Evolutionary conservation across 2,797 vertebrate species (phyloP).

Genomic region (Gymnopithys bicolor): DNA sequence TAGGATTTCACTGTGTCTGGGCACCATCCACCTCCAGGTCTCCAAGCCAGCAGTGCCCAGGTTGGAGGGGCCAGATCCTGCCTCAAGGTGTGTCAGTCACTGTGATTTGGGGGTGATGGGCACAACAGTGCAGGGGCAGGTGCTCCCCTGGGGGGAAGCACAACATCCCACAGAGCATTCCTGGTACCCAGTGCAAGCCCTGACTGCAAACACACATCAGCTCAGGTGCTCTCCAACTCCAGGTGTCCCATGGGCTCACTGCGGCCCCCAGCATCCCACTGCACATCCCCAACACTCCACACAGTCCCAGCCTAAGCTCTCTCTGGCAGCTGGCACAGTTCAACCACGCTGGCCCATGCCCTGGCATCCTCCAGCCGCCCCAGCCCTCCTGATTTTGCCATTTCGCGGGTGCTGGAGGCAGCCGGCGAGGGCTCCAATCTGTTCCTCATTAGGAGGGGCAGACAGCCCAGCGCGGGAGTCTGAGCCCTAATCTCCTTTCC

Average conservation of each 20-base stretch:
- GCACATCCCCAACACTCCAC: neutral
- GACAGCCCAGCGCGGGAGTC: constrained; percentile 65
- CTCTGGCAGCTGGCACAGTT: neutral
- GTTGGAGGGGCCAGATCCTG: neutral
- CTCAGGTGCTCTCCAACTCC: fast-evolving
- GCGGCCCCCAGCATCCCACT: neutral
- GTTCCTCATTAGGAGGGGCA: constrained; percentile 73
- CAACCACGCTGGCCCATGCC: fast-evolving
- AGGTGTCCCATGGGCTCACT: fast-evolving
- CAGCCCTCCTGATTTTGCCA: constrained; percentile 19
- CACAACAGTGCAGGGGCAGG: neutral
- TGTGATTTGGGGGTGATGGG: fast-evolving
- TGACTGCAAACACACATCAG: fast-evolving
- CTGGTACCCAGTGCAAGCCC: fast-evolving
- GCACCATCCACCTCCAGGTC: fast-evolving
- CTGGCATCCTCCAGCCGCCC: neutral
- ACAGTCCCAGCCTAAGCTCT: neutral
- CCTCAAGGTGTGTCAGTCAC: fast-evolving
- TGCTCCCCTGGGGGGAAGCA: fast-evolving
- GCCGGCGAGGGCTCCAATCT: constrained; percentile 45
- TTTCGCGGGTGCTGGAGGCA: neutral
- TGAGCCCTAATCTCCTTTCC: constrained; percentile 72
- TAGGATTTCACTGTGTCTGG: neutral
- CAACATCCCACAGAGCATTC: neutral
- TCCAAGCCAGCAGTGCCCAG: fast-evolving